Evolutionary conservation across 2,113 vertebrate species (phyloP), one percentile per base, ranked within the genome.

Genomic region (Brevimyrus niger): DNA sequence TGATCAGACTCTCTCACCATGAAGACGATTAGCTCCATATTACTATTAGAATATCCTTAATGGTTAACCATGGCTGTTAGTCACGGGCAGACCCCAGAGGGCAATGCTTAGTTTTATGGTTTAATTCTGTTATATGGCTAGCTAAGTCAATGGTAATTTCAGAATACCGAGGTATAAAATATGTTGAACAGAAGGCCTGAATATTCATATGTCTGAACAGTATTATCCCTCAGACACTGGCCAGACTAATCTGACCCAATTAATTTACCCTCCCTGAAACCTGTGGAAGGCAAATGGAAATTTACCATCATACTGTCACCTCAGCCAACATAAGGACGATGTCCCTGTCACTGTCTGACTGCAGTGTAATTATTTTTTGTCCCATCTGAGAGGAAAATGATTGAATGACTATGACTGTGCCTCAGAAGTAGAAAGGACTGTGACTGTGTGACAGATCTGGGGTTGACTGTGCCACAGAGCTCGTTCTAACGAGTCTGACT

Each of bases 271-370:
- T 90, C 82, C 19, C 73, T 84, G 76, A 84, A 80, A 88, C 76
- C 87, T 65, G n/a, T 19, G 84, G 44, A 38, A 83, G 76, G 23
- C 31, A 88, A 90, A 84, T 51, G 87, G 42, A 85, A 85, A 90
- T 90, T n/a, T 65, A 50, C 69, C 55, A 87, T 88, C 87, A 85
- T 90, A 85, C 87, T 90, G 89, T 90, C 89, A 86, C 48, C 53
- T 84, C 61, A 88, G 55, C 6, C 84, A 90, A 65, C 46, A 85
- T 80, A 7, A 19, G 86, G n/a, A 88, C 38, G 87, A 82, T 88
- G 69, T 88, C 58, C 89, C 87, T 27, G 89, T 90, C 53, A 88
- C 55, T 38, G 55, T 90, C 50, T 90, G 87, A 85, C 73, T 88
- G 86, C 27, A 48, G 51, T 88, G 47, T 76, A 69, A 51, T 84